Base-by-base conservation (phyloP, 1,140 invertebrate genomes). In the Habropoda laboriosa region DNA sequence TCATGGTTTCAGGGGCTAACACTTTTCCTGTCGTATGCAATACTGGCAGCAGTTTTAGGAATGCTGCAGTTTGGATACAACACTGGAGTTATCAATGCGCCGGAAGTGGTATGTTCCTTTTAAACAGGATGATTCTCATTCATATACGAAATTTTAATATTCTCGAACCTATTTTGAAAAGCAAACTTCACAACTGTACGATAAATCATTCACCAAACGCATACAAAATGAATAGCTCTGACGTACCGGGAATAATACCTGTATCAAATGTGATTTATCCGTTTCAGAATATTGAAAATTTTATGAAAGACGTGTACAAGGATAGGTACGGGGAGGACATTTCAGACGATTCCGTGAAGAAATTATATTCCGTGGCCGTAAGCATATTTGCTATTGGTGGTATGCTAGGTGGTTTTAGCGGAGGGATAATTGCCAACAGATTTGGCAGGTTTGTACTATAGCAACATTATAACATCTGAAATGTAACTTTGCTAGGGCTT, bases 41-140 rank as follows among this genome's bases (percentile, higher is more conserved):
- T 99, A 92, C 95, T 97, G 88, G 96, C 98, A 73, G 98, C 98
- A 70, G 98, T 99, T 81, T 95, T 99, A 84, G 97, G 99, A 27
- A 99, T 99, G 96, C 95, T 99, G 88, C 98, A 99, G 93, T 99
- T 99, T 93, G 99, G 99, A 83, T 99, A 98, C 94, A 99, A 99
- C 92, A 99, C 98, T 13, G 98, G 98, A 83, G 98, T 99, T 76
- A 98, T 99, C 90, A 99, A 99, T 94, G 97, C 98, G 75, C 99
- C 99, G 53, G 96, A 98, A 94, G 94, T 94, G 90, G 96, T 97
- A 94, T 4, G 68, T 78, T 60, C 1, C 1, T 2, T 4, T 38
- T 1, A 27, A 12, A 40, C 13, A 10, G 47, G 0, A 47, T 24
- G n/a, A 38, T 47, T 3, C 18, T 35, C 35, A 42, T n/a, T 21